Conservation (phyloP, 2,888 invertebrate species). For the Griposia aprilina region DNA sequence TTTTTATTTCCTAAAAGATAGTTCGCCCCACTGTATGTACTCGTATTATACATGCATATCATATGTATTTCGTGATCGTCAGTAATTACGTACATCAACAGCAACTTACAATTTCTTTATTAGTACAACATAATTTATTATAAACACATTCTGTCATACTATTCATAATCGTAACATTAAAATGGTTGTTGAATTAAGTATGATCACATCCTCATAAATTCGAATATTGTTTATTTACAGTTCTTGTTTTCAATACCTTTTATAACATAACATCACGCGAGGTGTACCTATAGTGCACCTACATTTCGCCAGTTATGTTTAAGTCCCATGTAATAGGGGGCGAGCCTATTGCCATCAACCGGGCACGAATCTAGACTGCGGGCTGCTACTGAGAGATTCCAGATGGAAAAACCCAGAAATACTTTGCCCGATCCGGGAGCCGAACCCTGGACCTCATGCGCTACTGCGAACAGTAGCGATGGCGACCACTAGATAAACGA, state of each 20-base stretch:
- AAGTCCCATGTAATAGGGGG: no score
- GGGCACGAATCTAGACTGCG: no score
- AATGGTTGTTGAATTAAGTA: neutral
- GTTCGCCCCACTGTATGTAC: neutral
- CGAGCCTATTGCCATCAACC: no score
- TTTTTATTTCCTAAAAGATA: no score
- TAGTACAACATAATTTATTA: conserved; percentile 19
- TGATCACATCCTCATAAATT: neutral
- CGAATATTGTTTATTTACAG: neutral
- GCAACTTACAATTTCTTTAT: neutral
- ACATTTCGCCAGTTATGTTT: no score
- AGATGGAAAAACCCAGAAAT: no score
- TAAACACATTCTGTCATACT: conserved; percentile 19
- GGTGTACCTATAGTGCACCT: no score
- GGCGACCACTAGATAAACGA: no score
- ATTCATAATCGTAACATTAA: conserved; percentile 26
- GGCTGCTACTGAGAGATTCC: no score
- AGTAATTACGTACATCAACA: conserved; percentile 16
- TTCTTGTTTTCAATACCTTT: neutral
- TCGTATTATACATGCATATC: neutral
- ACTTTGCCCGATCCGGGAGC: no score
- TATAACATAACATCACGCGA: neutral
- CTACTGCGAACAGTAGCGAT: no score
- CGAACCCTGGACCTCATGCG: no score
- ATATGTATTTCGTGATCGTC: neutral